Evolutionary conservation across 2,113 vertebrate species (phyloP).

Genomic region (Thermophis baileyi): DNA sequence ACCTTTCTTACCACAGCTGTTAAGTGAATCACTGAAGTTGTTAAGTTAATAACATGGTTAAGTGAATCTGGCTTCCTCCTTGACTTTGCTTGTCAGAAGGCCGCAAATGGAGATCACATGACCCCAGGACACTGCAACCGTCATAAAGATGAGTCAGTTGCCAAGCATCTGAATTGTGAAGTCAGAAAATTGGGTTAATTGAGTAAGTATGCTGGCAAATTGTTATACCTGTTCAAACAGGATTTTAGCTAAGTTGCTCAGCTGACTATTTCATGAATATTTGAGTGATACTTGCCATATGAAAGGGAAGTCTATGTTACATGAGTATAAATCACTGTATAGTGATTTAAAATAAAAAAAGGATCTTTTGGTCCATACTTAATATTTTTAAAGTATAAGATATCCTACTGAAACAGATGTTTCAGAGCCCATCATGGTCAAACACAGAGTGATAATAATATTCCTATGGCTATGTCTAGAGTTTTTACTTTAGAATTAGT

Average conservation of each 20-base stretch:
- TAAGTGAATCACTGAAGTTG: background rate
- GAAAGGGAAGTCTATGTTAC: background rate
- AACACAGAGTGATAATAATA: background rate
- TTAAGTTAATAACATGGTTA: background rate
- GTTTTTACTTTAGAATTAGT: background rate
- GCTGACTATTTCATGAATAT: background rate
- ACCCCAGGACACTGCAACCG: background rate
- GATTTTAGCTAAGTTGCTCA: background rate
- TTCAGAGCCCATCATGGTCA: background rate
- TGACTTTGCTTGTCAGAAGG: background rate
- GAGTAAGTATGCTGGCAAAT: background rate
- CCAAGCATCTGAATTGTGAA: background rate
- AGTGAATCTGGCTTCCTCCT: background rate
- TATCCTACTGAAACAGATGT: background rate
- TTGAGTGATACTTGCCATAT: background rate
- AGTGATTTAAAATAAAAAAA: background rate
- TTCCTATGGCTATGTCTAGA: background rate
- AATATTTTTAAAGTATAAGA: background rate
- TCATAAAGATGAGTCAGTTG: background rate
- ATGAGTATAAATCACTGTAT: background rate
- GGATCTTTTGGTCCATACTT: background rate
- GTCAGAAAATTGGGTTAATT: background rate
- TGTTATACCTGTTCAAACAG: background rate
- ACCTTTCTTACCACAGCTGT: background rate
- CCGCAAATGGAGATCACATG: background rate